These are phyloP conservation scores for Achroia grisella DNA, from an alignment of 1,140 invertebrate species.

Conservation along the genomic window DNA sequence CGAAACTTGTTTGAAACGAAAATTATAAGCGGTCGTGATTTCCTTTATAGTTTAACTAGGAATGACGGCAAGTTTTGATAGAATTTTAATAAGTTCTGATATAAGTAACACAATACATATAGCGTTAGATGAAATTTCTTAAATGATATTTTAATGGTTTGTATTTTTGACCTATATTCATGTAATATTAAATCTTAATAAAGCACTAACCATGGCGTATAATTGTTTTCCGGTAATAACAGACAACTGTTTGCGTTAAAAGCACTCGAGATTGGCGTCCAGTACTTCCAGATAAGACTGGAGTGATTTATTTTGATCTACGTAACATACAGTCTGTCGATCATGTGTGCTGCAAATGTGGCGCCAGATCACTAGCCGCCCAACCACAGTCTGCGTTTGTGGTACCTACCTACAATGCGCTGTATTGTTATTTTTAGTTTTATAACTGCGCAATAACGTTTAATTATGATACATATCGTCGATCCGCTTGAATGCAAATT, in stretches of 20 bases:
- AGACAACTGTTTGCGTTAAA: slow-evolving; percentile 21
- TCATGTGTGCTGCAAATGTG: slow-evolving; percentile 62
- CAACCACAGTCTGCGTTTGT: not conserved
- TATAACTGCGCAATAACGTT: too few species aligned
- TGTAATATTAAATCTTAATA: slow-evolving; percentile 2
- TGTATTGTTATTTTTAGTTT: too few species aligned
- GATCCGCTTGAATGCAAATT: not conserved
- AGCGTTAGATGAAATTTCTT: too few species aligned
- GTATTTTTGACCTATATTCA: not conserved
- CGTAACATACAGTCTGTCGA: slow-evolving; percentile 22
- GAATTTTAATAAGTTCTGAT: too few species aligned
- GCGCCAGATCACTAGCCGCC: slow-evolving; percentile 21
- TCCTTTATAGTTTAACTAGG: too few species aligned
- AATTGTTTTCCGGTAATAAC: not conserved
- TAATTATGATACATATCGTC: too few species aligned
- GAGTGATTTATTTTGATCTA: slow-evolving; percentile 33
- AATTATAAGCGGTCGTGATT: too few species aligned
- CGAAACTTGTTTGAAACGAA: slow-evolving; percentile 9
- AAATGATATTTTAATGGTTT: too few species aligned
- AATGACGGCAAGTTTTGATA: too few species aligned
- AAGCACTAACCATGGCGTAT: not conserved
- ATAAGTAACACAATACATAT: too few species aligned
- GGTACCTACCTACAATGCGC: too few species aligned
- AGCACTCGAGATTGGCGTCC: slow-evolving; percentile 26
- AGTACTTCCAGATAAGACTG: slow-evolving; percentile 30